Evolutionary conservation across 2,113 vertebrate species (phyloP).

Genomic region (Bufo bufo): DNA sequence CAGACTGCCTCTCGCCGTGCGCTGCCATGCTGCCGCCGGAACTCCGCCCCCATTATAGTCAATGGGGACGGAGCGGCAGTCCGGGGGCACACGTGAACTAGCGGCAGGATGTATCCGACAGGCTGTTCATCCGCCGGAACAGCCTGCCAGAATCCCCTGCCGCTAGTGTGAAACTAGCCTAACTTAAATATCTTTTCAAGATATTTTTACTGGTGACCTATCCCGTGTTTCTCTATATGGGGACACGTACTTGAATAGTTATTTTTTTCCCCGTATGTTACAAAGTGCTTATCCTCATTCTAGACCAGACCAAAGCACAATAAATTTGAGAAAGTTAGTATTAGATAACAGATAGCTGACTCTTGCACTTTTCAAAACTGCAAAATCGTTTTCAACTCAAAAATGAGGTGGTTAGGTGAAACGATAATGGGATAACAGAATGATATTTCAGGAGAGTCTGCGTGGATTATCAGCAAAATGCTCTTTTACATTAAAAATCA

Average conservation of each 20-base stretch:
- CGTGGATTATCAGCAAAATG: neutral
- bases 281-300: neutral
- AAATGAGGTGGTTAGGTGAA: constrained; percentile 2
- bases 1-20: no score
- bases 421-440: constrained; percentile 25
- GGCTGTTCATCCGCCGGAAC: no score
- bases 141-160: no score
- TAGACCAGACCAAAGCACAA: neutral
- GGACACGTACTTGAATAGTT: neutral
- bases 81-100: no score
- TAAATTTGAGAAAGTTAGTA: constrained; percentile 9
- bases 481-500: neutral
- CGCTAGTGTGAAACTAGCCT: no score
- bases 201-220: no score
- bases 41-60: no score
- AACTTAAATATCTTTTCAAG: no score
- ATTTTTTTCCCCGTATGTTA: no score
- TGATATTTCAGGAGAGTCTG: neutral
- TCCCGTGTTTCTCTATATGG: neutral
- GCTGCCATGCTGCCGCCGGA: no score
- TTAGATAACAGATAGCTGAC: constrained; percentile 28
- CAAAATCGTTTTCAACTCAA: neutral
- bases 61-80: no score
- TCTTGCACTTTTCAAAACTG: neutral
- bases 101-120: no score